Conservation (phyloP, 2,113 vertebrate genomes). For the sheep (Ovis aries) region DNA sequence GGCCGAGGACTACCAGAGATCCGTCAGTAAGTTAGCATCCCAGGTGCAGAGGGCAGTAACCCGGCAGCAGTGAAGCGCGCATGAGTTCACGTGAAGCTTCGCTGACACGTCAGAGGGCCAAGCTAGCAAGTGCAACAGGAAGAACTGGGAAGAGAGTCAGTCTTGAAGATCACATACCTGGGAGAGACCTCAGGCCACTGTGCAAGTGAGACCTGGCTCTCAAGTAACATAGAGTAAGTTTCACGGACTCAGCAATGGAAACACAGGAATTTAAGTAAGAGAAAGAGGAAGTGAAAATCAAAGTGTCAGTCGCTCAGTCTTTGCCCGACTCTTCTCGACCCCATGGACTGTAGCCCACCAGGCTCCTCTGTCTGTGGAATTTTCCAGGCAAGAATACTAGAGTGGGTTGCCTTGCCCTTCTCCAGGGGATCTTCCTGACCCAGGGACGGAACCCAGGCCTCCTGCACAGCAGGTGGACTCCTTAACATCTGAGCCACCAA, state of each 20-base stretch:
- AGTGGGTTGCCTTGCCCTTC: neutral
- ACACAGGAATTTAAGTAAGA: neutral
- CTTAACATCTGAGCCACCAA: neutral
- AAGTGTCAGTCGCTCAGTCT: neutral
- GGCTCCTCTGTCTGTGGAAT: neutral
- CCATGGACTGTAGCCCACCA: neutral
- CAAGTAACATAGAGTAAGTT: neutral
- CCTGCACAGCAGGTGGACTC: neutral
- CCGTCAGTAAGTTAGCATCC: neutral
- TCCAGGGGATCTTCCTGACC: neutral
- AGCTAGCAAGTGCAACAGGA: neutral
- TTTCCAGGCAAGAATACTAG: neutral
- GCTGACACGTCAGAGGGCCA: neutral
- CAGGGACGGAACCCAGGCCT: neutral
- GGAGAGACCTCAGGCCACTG: neutral
- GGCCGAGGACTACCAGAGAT: neutral
- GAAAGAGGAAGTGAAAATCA: neutral
- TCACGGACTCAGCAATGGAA: neutral
- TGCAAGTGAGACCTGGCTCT: neutral
- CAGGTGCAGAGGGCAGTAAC: neutral
- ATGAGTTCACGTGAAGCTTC: neutral
- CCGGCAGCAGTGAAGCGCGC: neutral
- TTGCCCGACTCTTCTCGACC: rapidly evolving
- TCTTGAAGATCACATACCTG: neutral
- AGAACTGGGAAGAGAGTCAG: neutral